phyloP scores from a whole-genome alignment of 2,888 invertebrate species.

The Nasonovia ribisnigri region DNA sequence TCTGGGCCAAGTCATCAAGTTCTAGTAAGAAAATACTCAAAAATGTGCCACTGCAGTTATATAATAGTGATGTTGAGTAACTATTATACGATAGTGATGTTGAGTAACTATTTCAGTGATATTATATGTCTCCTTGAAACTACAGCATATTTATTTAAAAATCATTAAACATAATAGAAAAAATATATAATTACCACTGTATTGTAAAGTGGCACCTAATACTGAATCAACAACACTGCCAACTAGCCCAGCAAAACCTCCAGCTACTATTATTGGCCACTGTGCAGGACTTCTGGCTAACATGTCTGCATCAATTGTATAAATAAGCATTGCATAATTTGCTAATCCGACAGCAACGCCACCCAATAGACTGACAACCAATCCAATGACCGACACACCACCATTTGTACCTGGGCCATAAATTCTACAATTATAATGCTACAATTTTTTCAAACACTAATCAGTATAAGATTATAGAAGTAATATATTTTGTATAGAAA shows the following conservation, averaged over 20 bases:
- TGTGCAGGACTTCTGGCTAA: conserved; percentile 78
- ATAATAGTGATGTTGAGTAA: neutral
- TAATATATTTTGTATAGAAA: neutral
- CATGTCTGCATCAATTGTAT: conserved; percentile 75
- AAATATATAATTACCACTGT: conserved; percentile 76
- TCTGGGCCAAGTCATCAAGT: too few relatives aligned
- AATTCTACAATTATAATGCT: conserved; percentile 44
- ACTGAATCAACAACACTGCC: conserved; percentile 88
- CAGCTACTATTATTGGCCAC: conserved; percentile 83
- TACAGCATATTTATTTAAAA: neutral
- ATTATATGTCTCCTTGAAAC: neutral
- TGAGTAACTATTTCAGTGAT: neutral
- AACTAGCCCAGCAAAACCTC: conserved; percentile 80
- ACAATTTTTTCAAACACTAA: neutral
- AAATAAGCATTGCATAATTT: conserved; percentile 78
- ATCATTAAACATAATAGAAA: neutral
- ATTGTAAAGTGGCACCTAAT: conserved; percentile 88
- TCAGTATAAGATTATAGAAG: neutral
- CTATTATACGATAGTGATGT: too few relatives aligned
- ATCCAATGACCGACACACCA: conserved; percentile 77
- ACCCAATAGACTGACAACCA: conserved; percentile 76
- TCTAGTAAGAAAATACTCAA: neutral
- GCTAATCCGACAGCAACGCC: conserved; percentile 80
- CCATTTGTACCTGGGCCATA: conserved; percentile 83
- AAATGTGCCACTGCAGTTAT: neutral